phyloP scores from a whole-genome alignment of 2,888 invertebrate species.

The Drosophila colorata region DNA sequence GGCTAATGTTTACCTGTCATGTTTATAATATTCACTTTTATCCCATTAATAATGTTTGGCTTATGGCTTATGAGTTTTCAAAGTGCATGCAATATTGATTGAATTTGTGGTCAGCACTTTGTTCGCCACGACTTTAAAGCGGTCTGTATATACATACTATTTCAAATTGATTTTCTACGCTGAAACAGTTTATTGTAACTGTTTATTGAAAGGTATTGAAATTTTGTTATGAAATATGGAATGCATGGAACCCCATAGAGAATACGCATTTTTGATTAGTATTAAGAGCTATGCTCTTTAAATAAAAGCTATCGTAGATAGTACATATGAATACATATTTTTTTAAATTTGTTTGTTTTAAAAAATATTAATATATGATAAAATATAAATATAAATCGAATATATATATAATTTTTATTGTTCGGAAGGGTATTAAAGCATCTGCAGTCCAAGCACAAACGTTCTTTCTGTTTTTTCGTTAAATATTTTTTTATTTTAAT shows the following conservation, averaged over 20 bases:
- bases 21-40: constrained; percentile 49
- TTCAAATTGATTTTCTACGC: constrained; percentile 4
- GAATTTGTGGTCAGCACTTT: constrained; percentile 33
- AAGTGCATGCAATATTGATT: constrained; percentile 57
- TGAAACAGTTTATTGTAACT: not conserved
- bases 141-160: constrained; percentile 1
- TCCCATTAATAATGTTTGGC: constrained; percentile 57
- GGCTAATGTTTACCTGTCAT: constrained; percentile 45
- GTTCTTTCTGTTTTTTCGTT: not conserved
- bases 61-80: constrained; percentile 49
- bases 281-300: too few species aligned
- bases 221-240: too few species aligned
- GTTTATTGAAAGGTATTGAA: too few species aligned
- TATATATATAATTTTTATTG: too few species aligned
- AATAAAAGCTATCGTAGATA: too few species aligned
- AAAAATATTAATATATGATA: too few species aligned
- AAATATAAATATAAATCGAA: too few species aligned
- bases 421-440: too few species aligned
- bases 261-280: not conserved
- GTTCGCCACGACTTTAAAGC: constrained; percentile 7
- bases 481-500: constrained; percentile 1
- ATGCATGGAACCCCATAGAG: too few species aligned
- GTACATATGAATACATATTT: too few species aligned
- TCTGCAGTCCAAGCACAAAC: not conserved
- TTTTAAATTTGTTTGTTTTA: too few species aligned